Evolutionary conservation across 2,113 vertebrate genomes (phyloP), one percentile per base, ranked within the genome.

Genomic region (Falco punctatus): DNA sequence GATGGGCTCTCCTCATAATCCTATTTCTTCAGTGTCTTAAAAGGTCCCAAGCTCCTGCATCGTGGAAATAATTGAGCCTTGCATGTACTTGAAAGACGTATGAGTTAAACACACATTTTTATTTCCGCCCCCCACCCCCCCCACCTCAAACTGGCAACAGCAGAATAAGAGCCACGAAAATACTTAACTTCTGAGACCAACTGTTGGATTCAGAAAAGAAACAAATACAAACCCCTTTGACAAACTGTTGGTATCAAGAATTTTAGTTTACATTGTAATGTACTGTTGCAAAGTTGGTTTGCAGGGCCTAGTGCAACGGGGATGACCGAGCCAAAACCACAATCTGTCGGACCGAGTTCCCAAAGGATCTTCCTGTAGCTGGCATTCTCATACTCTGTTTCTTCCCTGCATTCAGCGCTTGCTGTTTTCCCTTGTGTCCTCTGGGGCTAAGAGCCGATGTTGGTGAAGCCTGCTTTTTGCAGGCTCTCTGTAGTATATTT

Each of bases 1-100:
- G 97, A 99, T 99, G 99, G 99, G 99, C 79, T 99, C 99, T 59
- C 99, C 99, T 97, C 99, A 99, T 97, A 99, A 99, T 97, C 99
- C 99, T 58, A 99, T 99, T 97, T 99, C 99, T 61, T 99, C 99
- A 8, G 99, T 99, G 97, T 99, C 99, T 98, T 99, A 98, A 98
- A 95, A 35, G 75, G 89, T 96, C 91, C 85, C 57, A 58, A 95
- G 95, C 95, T 96, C 94, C 94, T 96, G 95, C 91, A 62, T 97
- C 96, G 97, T 93, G 96, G 93, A 97, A 95, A 97, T 95, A 97
- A 28, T 94, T 98, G 98, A 98, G 98, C 98, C 98, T 97, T 98
- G 98, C 98, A 98, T 98, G 98, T 98, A 99, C 99, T 99, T 99
- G 99, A 99, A 99, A 98, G 99, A 99, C 83, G 97, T 98, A 98